Base-by-base conservation (phyloP, 2,888 invertebrate genomes). In the Xestia ashworthii region DNA sequence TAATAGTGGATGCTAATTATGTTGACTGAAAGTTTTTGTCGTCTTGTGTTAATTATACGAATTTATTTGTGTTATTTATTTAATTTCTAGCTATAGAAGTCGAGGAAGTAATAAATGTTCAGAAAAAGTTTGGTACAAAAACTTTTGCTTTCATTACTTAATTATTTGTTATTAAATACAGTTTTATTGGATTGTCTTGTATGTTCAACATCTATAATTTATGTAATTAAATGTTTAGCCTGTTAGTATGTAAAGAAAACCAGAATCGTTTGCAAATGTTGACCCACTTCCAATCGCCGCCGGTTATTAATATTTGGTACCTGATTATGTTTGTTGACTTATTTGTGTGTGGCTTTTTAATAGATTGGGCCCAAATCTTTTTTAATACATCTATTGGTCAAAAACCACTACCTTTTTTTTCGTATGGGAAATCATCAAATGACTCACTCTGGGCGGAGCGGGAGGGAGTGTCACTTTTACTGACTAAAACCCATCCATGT, bases 1-100 rank as follows among this genome's bases (percentile, higher is more conserved):
- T 82, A 73, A 78, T 74, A 74, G 68, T 41, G 58, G 71, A 76
- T 71, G 67, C 53, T 81, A 81, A 81, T 67, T 76, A 44, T 76
- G n/a, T 71, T 1, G 41, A 53, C 68, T 58, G 74, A 83, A 83
- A 74, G 74, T 86, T 58, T 69, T 55, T 71, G 32, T 14, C 22
- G 16, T 80, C 41, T 64, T 0, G 22, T 64, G 67, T 73, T 76
- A 80, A 81, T 82, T 74, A 71, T 44, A 73, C 5, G 50, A 60
- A 74, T 85, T 68, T 74, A 16, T 83, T 58, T 58, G 68, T 81
- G 64, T 60, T 66, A 44, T 69, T 25, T 46, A 69, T 76, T 80
- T 82, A 76, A 69, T 80, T 64, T 69, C 8, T 82, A 65, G 76
- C 16, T 76, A 6, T 8, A 44, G 41, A 55, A 32, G 55, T 53